Conservation (phyloP, 2,797 vertebrate genomes). For the Acipenser transmontanus region DNA sequence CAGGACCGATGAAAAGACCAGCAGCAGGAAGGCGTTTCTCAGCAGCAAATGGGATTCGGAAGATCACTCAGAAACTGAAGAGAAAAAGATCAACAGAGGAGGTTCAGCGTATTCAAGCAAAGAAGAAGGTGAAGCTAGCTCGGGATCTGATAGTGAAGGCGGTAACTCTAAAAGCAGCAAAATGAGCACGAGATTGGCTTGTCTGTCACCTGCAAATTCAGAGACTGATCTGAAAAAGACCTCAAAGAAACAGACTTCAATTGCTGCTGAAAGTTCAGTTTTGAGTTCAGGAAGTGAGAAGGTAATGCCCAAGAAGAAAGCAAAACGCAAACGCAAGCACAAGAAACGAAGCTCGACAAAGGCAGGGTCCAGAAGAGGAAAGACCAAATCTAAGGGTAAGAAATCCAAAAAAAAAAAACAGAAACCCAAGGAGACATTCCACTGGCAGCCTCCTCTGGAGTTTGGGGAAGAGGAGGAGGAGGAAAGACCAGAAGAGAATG, state of each 20-base stretch:
- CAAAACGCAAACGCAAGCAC: conserved; percentile 71
- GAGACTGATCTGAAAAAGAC: conserved; percentile 16
- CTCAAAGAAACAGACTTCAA: conserved; percentile 24
- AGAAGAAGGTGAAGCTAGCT: conserved; percentile 91
- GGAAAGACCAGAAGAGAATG: conserved; percentile 34
- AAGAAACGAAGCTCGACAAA: conserved; percentile 63
- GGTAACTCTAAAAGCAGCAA: conserved; percentile 36
- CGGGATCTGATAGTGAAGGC: conserved; percentile 72
- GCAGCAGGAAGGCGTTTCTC: conserved; percentile 48
- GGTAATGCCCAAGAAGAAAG: conserved; percentile 61
- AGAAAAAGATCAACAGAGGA: conserved; percentile 32
- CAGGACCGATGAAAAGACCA: conserved; percentile 11
- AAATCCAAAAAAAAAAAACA: conserved; percentile 81
- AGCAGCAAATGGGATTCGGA: conserved; percentile 79
- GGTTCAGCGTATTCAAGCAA: conserved; percentile 59
- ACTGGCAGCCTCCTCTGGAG: conserved; percentile 94
- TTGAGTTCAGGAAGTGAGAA: conserved; percentile 38
- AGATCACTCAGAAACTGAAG: conserved; percentile 67
- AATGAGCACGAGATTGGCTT: conserved; percentile 31
- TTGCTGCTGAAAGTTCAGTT: conserved; percentile 38
- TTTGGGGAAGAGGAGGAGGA: conserved; percentile 83
- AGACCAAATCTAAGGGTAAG: conserved; percentile 65
- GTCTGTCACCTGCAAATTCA: conserved; percentile 23
- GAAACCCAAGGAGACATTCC: conserved; percentile 83
- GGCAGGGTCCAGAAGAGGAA: conserved; percentile 52